Evolutionary conservation across 2,888 invertebrate species (phyloP).

Genomic region (Amiota mariae): DNA sequence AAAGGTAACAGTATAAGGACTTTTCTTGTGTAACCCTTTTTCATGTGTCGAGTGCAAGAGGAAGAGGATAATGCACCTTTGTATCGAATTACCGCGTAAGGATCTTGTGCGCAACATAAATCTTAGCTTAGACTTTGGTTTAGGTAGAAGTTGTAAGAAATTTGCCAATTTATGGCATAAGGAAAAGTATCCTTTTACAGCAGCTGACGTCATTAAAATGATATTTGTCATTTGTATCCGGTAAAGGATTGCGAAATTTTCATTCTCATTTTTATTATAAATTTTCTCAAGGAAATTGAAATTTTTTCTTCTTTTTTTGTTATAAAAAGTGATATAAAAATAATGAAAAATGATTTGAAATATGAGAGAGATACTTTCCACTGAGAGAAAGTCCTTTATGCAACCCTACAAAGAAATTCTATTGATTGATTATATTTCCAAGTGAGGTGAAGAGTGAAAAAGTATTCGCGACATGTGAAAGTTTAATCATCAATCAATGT

Average conservation of each 20-base stretch:
- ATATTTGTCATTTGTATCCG: conserved; percentile 60
- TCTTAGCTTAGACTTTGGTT: conserved; percentile 6
- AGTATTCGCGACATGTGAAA: conserved; percentile 35
- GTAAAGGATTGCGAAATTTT: conserved; percentile 52
- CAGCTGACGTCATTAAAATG: conserved; percentile 60
- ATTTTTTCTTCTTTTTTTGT: conserved; percentile 11
- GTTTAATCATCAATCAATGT: conserved; percentile 46
- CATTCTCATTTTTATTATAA: conserved; percentile 36
- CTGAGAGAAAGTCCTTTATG: conserved; percentile 6
- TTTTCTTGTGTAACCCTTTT: conserved; percentile 52
- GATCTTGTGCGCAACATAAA: neutral
- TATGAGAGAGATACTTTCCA: conserved; percentile 53
- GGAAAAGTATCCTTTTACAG: conserved; percentile 29
- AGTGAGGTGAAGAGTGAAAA: conserved; percentile 20
- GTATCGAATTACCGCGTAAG: conserved; percentile 23
- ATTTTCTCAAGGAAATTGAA: conserved; percentile 18
- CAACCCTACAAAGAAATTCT: conserved; percentile 36
- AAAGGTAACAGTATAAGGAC: conserved; percentile 5
- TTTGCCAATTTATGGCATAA: neutral
- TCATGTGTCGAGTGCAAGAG: conserved; percentile 18
- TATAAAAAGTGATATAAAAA: neutral
- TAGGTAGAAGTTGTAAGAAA: neutral
- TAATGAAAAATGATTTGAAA: conserved; percentile 7
- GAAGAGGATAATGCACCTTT: conserved; percentile 15
- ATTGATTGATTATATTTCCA: conserved; percentile 41